Percentiles rank a stretch among this genome's conserved stretches.
Conservation (phyloP, 2,113 vertebrate genomes). For the Microtus richardsoni region DNA sequence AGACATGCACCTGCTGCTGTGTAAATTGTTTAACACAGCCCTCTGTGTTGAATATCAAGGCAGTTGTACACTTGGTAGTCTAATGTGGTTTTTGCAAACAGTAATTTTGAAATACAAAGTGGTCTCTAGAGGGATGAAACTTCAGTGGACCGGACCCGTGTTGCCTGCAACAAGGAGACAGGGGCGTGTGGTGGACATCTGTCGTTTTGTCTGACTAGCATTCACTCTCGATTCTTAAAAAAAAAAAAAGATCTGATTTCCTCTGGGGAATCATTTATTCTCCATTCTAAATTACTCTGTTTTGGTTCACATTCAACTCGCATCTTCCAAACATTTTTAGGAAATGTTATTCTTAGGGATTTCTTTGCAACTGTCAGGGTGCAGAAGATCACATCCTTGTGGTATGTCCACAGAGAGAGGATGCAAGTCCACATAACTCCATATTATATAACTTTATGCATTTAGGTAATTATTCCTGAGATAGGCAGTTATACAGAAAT, state of each 20-base stretch:
- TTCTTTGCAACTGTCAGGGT: not conserved
- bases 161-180: not conserved
- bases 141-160: not conserved
- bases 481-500: not conserved
- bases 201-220: not conserved
- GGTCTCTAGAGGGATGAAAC: not conserved
- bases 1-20: slow-evolving; percentile 52
- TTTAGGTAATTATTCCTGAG: not conserved
- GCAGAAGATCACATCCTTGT: not conserved
- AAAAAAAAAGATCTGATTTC: not conserved
- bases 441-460: not conserved
- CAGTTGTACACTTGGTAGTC: slow-evolving; percentile 36
- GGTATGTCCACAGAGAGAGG: not conserved
- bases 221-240: not conserved
- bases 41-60: slow-evolving; percentile 52
- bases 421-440: too few species aligned
- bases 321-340: slow-evolving; percentile 1
- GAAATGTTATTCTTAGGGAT: not conserved
- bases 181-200: not conserved
- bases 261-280: not conserved
- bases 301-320: slow-evolving; percentile 5
- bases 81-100: slow-evolving; percentile 62
- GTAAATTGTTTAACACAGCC: slow-evolving; percentile 62
- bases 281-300: slow-evolving; percentile 3
- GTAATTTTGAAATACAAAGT: slow-evolving; percentile 46